These are phyloP conservation scores for Gonatopus flavifemur DNA, from an alignment of 1,140 invertebrate species.

Conservation along the genomic window DNA sequence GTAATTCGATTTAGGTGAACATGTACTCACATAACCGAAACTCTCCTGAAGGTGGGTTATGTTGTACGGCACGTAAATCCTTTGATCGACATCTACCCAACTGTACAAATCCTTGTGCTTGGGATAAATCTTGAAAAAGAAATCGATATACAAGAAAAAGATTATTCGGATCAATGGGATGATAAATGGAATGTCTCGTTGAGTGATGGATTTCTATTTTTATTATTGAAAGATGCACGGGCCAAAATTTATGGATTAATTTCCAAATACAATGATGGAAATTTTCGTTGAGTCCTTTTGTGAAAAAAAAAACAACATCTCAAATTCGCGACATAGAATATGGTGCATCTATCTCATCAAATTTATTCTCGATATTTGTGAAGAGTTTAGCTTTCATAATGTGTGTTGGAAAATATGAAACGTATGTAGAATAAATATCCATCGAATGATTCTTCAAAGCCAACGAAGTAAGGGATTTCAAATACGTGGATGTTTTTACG, in stretches of 20 bases:
- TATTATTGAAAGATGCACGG: too few relatives aligned
- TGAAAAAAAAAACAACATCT: too few relatives aligned
- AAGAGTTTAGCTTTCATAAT: too few relatives aligned
- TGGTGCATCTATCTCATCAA: too few relatives aligned
- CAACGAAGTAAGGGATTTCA: too few relatives aligned
- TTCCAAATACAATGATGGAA: background rate
- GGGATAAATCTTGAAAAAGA: slow-evolving; percentile 44
- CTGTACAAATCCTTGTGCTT: slow-evolving; percentile 53
- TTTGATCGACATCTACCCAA: slow-evolving; percentile 47
- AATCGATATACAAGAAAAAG: background rate
- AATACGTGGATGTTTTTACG: too few relatives aligned
- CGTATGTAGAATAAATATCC: too few relatives aligned
- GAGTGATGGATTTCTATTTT: background rate
- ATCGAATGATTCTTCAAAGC: too few relatives aligned
- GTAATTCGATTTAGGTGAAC: slow-evolving; percentile 5
- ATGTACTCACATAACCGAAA: slow-evolving; percentile 50
- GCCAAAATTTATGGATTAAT: background rate
- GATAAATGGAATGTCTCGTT: background rate
- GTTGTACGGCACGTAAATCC: slow-evolving; percentile 49
- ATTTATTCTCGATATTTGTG: too few relatives aligned
- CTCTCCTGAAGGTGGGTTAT: slow-evolving; percentile 47
- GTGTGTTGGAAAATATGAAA: too few relatives aligned
- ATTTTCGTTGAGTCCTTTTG: too few relatives aligned
- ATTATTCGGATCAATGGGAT: background rate
- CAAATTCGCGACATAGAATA: too few relatives aligned